Evolutionary conservation across 1,140 invertebrate species (phyloP), one percentile per base, ranked within the genome.

Genomic region (Monochamus saltuarius): DNA sequence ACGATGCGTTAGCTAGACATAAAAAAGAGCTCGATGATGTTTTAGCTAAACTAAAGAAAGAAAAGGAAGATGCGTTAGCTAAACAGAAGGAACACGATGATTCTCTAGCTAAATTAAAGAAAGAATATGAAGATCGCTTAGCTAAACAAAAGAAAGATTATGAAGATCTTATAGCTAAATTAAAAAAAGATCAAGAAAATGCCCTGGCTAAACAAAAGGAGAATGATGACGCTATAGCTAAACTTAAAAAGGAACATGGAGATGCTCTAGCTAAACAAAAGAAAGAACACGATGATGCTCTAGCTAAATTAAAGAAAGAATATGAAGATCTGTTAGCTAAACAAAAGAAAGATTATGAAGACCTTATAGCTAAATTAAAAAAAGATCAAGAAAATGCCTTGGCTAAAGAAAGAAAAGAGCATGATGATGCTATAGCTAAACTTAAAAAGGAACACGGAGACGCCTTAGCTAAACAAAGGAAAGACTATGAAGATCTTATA

Each of bases 141-240:
- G 55, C 35, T 16, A 52, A 22, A 36, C 13, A 55, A 60, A 46
- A 55, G 54, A 47, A 9, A 40, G 16, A 53, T 11, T 17, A 43
- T 19, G 47, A 60, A 47, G 45, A 9, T 9, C 34, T 57, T 22
- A 55, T 64, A 37, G n/a, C 8, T 1, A 45, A 61, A 35, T 19
- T 56, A 10, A 64, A 64, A 46, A 53, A 59, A 51, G 58, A 58
- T 36, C 56, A 62, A 9, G 59, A 61, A 9, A 37, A 39, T 11
- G 55, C 59, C 2, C 22, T 42, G 7, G 34, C 17, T 8, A 35
- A 54, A 16, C 38, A 54, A 14, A 51, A 51, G 14, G 6, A 29
- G 22, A 6, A 29, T 29, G 22, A 29, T 3, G 22, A 29, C 6
- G 22, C 22, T 29, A 2, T 29, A 29, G 22, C 22, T 29, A 29